phyloP scores from a whole-genome alignment of 1,140 invertebrate species.

The Sitodiplosis mosellana region DNA sequence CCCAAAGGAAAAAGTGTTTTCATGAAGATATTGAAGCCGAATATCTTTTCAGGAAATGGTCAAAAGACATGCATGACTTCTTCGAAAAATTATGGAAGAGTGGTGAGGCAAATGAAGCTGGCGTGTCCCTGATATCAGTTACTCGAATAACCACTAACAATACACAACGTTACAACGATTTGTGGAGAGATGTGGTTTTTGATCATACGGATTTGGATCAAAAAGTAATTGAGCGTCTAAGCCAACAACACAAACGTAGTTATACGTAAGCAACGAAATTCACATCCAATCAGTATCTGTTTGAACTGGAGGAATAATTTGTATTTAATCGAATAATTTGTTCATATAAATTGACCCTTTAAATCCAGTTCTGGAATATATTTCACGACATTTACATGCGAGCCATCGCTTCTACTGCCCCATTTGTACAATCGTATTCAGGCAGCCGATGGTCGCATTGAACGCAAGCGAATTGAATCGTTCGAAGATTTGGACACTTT shows the following conservation, averaged over 20 bases:
- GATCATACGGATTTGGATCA: constrained; percentile 30
- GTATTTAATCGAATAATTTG: no score
- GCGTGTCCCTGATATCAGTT: constrained; percentile 39
- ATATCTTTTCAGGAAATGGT: constrained; percentile 44
- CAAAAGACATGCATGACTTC: constrained; percentile 36
- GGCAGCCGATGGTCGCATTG: constrained; percentile 31
- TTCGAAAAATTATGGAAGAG: constrained; percentile 40
- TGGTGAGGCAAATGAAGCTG: constrained; percentile 31
- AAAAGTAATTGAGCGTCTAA: constrained; percentile 30
- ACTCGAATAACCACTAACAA: constrained; percentile 26
- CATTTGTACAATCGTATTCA: constrained; percentile 39
- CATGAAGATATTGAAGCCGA: no score
- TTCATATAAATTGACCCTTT: background rate
- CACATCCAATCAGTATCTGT: no score
- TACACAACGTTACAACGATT: constrained; percentile 11
- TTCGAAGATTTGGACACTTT: constrained; percentile 33
- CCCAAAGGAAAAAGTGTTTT: no score
- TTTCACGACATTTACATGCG: constrained; percentile 40
- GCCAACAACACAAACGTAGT: constrained; percentile 22
- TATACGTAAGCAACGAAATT: constrained; percentile 29
- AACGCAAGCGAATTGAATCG: constrained; percentile 28
- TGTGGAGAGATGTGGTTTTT: constrained; percentile 36
- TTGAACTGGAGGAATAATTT: no score
- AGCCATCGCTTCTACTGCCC: constrained; percentile 36
- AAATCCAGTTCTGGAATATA: constrained; percentile 32